Conservation (phyloP, 2,888 invertebrate species). For the Lasioglossum morio region DNA sequence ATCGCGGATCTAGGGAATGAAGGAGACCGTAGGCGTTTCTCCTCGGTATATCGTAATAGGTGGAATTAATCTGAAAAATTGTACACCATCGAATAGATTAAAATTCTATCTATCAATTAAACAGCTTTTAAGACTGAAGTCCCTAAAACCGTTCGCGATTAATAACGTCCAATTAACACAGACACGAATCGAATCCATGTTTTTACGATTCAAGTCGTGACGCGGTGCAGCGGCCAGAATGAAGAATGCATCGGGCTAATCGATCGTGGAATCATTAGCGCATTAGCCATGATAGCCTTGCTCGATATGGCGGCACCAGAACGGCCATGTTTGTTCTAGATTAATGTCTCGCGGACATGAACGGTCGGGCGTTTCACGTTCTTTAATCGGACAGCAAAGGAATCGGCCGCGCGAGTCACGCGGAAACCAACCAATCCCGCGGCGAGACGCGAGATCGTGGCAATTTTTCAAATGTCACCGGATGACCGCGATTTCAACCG, state of each 20-base stretch:
- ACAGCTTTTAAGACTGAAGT: background rate
- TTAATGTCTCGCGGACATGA: conserved; percentile 80
- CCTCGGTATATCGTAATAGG: background rate
- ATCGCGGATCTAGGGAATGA: background rate
- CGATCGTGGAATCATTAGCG: conserved; percentile 82
- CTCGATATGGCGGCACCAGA: conserved; percentile 61
- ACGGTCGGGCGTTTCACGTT: conserved; percentile 75
- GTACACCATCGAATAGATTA: background rate
- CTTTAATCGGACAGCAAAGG: conserved; percentile 79
- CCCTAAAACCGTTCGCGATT: background rate
- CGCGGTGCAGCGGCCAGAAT: background rate
- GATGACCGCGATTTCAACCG: conserved; percentile 25
- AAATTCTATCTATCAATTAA: background rate
- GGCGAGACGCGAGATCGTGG: background rate
- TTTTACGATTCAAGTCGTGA: background rate
- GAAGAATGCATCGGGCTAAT: conserved; percentile 75
- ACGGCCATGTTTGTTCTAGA: conserved; percentile 81
- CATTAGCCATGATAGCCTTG: conserved; percentile 77
- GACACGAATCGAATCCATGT: background rate
- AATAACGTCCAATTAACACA: background rate
- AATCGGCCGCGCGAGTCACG: conserved; percentile 42
- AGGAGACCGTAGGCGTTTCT: background rate
- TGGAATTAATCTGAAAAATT: background rate
- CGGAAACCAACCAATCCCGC: conserved; percentile 32
- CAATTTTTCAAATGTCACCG: conserved; percentile 39